Evolutionary conservation across 2,797 vertebrate species (phyloP), one percentile per base, ranked within the genome.

Genomic region (Valencia hispanica): DNA sequence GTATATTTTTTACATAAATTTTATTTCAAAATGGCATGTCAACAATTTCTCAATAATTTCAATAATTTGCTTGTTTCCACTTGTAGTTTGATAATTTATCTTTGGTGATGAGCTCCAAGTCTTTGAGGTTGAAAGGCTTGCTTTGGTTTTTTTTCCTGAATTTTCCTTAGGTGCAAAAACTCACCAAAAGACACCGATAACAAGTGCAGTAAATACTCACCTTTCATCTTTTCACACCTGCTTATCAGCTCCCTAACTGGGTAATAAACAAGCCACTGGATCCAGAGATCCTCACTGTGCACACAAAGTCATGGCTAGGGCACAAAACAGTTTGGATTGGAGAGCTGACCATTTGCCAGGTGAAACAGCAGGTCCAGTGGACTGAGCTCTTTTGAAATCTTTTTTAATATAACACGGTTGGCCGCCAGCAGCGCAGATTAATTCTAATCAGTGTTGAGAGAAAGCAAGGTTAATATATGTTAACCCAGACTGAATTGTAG

Each of bases 281-380:
- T 85, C 77, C 75, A 75, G 72, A 83, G 74, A 81, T 73, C 68
- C 87, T 78, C 75, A 68, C 90, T 82, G 87, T 73, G 86, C 30
- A 70, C 87, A 83, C 92, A 95, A 94, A 91, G 93, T 94, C 91
- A 91, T 39, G 57, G 82, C 87, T 81, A 93, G 93, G 93, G 89
- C 94, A 85, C 84, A 74, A 81, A 69, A 69, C 73, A 55, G 65
- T 77, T 71, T 76, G 77, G 82, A 72, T 7, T 4, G 59, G 22
- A 72, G 20, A 61, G 41, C 20, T 75, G 86, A 77, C 32, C 25
- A 9, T 69, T 39, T 76, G 79, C 87, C 87, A 89, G 72, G 68
- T 55, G 48, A 79, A 73, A 34, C 89, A 75, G 90, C 83, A 70
- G 75, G 83, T 48, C 70, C 32, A 50, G 14, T 79, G 80, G 61